Base-by-base conservation (phyloP, 2,888 invertebrate genomes). In the Aporophyla lueneburgensis region DNA sequence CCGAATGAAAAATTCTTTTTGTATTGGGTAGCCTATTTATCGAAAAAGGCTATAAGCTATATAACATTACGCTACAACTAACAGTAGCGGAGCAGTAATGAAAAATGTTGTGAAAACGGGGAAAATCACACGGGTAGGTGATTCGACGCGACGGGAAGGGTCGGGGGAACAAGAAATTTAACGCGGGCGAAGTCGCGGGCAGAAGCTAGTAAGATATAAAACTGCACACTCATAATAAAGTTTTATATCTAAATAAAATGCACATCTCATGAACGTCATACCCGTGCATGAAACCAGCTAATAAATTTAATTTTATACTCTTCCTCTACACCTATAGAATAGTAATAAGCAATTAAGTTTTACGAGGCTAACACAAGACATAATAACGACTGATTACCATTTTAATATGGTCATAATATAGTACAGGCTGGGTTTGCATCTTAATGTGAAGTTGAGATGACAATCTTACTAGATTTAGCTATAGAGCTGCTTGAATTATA, bases 311-410 rank as follows among this genome's bases (percentile, higher is more conserved):
- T 81, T 78, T 83, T 58, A 83, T 85, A 61, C 74, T 79, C 80
- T 78, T 86, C 81, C 86, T 79, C 83, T 78, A 77, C 76, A 81
- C 80, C 74, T 78, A 83, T 79, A 83, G 87, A 83, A 89, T 89
- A 87, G 80, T 89, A 88, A 89, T 85, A 80, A 81, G 84, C 89
- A 86, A 89, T 89, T 89, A 86, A 84, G 80, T 89, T 88, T 89
- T 88, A 89, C 77, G 86, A 84, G 74, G 78, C 78, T 81, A 80
- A 84, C 81, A 86, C 76, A 77, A 85, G 83, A 86, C 87, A 87
- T 88, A 88, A 88, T 85, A 87, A 86, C 72, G 78, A 82, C 81
- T 85, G 81, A 88, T 88, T 88, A 87, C 76, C 88, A 88, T 88
- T 88, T 87, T 86, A 88, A 88, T 88, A 86, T 86, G 88, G 86